These are phyloP conservation scores for Chionoecetes opilio DNA, from an alignment of 1,140 invertebrate genomes.

Conservation along the genomic window DNA sequence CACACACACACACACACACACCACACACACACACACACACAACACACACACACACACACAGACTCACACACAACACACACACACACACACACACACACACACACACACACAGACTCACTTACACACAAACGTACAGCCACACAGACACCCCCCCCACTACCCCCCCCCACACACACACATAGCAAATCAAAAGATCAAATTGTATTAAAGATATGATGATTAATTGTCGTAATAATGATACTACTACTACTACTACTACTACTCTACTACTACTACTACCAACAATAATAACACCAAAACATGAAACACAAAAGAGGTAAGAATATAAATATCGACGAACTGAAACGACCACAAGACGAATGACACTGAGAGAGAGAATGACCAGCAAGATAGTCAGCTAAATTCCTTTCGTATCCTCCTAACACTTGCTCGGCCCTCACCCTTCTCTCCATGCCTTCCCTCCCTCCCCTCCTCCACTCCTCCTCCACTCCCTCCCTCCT, in stretches of 20 bases:
- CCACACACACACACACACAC: too few species aligned
- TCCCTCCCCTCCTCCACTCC: neutral
- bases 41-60: too few species aligned
- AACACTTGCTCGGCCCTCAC: constrained; percentile 31
- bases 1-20: too few species aligned
- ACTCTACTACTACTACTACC: neutral
- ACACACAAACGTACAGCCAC: too few species aligned
- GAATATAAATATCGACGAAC: constrained; percentile 17
- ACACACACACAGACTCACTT: too few species aligned
- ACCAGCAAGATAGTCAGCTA: constrained; percentile 41
- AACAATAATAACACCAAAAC: neutral
- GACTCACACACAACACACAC: too few species aligned
- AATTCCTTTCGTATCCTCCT: constrained; percentile 10
- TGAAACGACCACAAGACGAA: neutral
- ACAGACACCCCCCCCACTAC: too few species aligned
- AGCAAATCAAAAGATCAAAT: too few species aligned
- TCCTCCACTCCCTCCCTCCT: neutral
- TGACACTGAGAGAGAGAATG: constrained; percentile 43
- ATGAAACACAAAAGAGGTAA: neutral
- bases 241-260: too few species aligned
- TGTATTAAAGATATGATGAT: too few species aligned
- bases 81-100: too few species aligned
- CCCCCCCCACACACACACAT: too few species aligned
- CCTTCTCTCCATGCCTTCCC: neutral
- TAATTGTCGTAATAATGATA: neutral